Percentiles rank a stretch among this genome's conserved stretches.
phyloP scores from a whole-genome alignment of 2,797 vertebrate species.

The Heterohyrax brucei region DNA sequence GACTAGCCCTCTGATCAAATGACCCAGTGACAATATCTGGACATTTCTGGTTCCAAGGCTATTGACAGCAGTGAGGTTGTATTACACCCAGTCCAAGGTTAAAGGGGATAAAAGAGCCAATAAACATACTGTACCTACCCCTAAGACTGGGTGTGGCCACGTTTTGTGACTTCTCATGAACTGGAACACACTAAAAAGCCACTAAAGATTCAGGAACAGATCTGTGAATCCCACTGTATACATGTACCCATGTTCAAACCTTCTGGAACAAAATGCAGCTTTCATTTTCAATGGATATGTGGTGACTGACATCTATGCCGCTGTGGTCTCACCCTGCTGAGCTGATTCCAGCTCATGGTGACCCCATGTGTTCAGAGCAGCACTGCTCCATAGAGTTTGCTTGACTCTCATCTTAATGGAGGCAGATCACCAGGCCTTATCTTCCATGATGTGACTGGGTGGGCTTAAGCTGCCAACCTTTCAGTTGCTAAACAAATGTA shows the following conservation, averaged over 20 bases:
- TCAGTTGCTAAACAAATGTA: background rate
- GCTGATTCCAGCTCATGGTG: background rate
- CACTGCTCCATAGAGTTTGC: background rate
- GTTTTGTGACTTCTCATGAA: background rate
- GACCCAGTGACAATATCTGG: slow-evolving; percentile 26
- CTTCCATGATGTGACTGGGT: background rate
- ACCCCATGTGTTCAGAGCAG: background rate
- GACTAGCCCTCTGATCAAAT: slow-evolving; percentile 70
- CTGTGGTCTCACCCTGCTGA: background rate
- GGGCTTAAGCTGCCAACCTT: background rate
- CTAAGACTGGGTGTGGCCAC: background rate
- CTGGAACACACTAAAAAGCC: background rate
- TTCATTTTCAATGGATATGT: slow-evolving; percentile 76
- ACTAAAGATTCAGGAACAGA: slow-evolving; percentile 3
- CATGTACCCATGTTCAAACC: background rate
- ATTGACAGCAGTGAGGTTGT: background rate
- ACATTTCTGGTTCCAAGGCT: background rate
- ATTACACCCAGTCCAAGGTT: slow-evolving; percentile 27
- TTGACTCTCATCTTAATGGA: background rate
- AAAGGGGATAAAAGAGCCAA: background rate
- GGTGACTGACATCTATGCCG: background rate
- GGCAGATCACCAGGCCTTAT: background rate
- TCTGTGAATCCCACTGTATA: background rate
- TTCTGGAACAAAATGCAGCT: background rate
- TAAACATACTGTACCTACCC: background rate